These are phyloP conservation scores for Podarcis raffonei DNA, from an alignment of 2,113 vertebrate genomes.

Conservation along the genomic window DNA sequence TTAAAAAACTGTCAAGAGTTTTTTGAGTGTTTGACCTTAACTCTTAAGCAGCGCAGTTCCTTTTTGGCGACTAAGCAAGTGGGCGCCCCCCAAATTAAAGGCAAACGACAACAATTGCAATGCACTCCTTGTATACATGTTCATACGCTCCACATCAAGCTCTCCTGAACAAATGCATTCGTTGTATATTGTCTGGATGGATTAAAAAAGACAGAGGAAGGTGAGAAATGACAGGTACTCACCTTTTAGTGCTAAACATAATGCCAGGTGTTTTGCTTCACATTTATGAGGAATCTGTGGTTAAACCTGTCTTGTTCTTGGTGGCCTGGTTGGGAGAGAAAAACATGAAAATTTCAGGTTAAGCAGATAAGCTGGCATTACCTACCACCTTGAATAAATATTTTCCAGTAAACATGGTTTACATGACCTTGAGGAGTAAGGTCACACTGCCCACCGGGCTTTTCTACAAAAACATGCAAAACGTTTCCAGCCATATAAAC, in stretches of 20 bases:
- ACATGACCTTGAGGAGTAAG: neutral
- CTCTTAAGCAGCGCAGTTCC: neutral
- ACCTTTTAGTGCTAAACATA: slow-evolving; percentile 96
- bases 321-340: slow-evolving; percentile 48
- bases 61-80: neutral
- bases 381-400: slow-evolving; percentile 10
- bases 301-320: slow-evolving; percentile 61
- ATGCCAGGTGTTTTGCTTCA: slow-evolving; percentile 70
- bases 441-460: neutral
- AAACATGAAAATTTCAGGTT: slow-evolving; percentile 52
- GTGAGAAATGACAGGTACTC: slow-evolving; percentile 69
- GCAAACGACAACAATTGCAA: neutral
- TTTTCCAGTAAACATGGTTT: slow-evolving; percentile 2
- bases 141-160: neutral
- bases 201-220: slow-evolving; percentile 13
- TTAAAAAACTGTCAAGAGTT: neutral
- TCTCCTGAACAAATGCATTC: slow-evolving; percentile 9
- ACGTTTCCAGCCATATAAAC: neutral
- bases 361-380: slow-evolving; percentile 11
- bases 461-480: slow-evolving; percentile 3
- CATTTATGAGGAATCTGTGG: slow-evolving; percentile 63
- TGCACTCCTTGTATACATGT: neutral
- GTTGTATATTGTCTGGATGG: neutral
- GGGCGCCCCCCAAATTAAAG: neutral
- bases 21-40: neutral